Base-by-base conservation (phyloP, 1,140 invertebrate genomes). In the Monomorium pharaonis region DNA sequence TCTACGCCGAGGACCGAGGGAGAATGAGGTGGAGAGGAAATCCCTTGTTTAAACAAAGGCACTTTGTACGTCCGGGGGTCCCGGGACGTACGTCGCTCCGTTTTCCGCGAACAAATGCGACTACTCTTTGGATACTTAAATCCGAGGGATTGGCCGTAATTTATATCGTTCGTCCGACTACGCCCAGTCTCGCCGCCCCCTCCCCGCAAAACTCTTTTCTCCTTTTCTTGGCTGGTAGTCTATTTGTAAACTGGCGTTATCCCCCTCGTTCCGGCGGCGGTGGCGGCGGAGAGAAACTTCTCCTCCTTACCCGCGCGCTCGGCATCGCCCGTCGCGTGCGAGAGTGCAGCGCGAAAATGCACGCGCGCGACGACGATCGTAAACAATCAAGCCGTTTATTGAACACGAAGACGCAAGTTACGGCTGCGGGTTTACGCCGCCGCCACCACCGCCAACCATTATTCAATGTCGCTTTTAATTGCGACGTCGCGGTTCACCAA, bases 41-140 rank as follows among this genome's bases (percentile, higher is more conserved):
- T 90, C 83, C 88, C 89, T 90, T 90, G 89, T 85, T 90, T 90
- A 90, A 90, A 89, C 89, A 89, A 69, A 86, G 89, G 67, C 86
- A 90, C 84, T 90, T 90, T 77, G 89, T 90, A 83, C 86, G 67
- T 83, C 86, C 83, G 77, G 56, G n/a, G 42, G 75, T 76, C 84
- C 85, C 62, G 69, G 62, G 62, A 89, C 86, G 86, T 88, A 63
- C 89, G 86, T 70, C 83, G 83, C 84, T 90, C 70, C 89, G 89
- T 89, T 83, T 72, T 83, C 86, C 86, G 69, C 85, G 89, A 90
- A 90, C 89, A 90, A 90, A 90, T 90, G 89, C 89, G 89, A 90
- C 89, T 90, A 85, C 89, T 90, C 89, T 90, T 88, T 86, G 89
- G 89, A 90, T 90, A 90, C 89, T 90, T 90, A 90, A 90, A 90